phyloP scores from a whole-genome alignment of 37 sponge, comb jelly and placozoan species.

The Chondrosia reniformis region DNA sequence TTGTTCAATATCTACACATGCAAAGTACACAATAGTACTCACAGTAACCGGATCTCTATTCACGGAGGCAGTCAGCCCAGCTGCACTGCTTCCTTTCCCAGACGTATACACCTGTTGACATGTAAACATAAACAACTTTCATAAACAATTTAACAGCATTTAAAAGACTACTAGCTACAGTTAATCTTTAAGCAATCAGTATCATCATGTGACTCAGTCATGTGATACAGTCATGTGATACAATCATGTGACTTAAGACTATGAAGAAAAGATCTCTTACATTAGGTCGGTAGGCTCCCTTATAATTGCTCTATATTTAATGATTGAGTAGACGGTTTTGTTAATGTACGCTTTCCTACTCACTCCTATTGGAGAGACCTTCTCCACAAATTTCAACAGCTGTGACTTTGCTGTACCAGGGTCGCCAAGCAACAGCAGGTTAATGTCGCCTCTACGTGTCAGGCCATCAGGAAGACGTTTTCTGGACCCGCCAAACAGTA shows the following conservation, averaged over 20 bases:
- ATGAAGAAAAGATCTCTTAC: no score
- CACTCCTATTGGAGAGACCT: slow-evolving; percentile 95
- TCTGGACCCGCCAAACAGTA: slow-evolving; percentile 94
- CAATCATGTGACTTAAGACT: no score
- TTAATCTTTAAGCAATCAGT: no score
- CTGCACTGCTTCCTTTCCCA: slow-evolving; percentile 99
- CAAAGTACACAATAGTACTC: slow-evolving; percentile 10
- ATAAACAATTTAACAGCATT: neutral
- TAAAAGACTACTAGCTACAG: no score
- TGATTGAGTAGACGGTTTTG: no score
- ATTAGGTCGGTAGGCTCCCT: no score
- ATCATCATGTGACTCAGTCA: no score
- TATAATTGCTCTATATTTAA: no score
- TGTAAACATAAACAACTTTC: neutral
- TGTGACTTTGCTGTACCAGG: slow-evolving; percentile 99
- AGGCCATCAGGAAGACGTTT: slow-evolving; percentile 97
- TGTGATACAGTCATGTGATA: no score
- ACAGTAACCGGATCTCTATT: slow-evolving; percentile 92
- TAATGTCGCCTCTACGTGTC: slow-evolving; percentile 95
- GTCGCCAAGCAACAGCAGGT: slow-evolving; percentile 94
- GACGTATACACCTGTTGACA: slow-evolving; percentile 90
- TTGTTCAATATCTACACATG: no score
- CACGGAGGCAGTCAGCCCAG: slow-evolving; percentile 97
- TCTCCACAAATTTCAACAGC: slow-evolving; percentile 99
- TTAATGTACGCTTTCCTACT: no score